These are phyloP conservation scores for Megathymus violae DNA, from an alignment of 1,140 invertebrate genomes.

Conservation along the genomic window DNA sequence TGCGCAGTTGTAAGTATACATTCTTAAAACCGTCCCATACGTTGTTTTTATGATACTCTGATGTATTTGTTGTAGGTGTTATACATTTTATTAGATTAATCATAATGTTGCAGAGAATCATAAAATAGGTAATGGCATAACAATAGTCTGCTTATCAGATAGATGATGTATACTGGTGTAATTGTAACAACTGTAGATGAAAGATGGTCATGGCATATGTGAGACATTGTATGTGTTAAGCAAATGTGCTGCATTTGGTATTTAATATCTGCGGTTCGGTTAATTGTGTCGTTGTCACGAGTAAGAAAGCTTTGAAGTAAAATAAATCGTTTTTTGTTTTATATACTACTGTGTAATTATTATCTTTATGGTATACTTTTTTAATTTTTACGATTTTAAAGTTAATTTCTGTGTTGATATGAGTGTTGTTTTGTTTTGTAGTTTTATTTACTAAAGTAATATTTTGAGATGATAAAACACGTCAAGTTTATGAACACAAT, in stretches of 20 bases:
- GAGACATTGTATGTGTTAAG: slow-evolving; percentile 23
- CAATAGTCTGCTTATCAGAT: slow-evolving; percentile 53
- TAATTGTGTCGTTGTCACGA: slow-evolving; percentile 17
- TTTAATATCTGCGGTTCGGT: slow-evolving; percentile 19
- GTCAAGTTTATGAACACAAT: slow-evolving; percentile 72
- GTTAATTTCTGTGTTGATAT: slow-evolving; percentile 2
- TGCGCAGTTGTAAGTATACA: too few relatives aligned
- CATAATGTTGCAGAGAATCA: slow-evolving; percentile 30
- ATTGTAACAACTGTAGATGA: slow-evolving; percentile 29
- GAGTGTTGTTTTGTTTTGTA: slow-evolving; percentile 52
- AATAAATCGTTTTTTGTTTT: not conserved
- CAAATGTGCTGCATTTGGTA: slow-evolving; percentile 14
- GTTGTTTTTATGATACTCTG: too few relatives aligned
- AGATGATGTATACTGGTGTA: slow-evolving; percentile 29
- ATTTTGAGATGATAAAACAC: slow-evolving; percentile 51
- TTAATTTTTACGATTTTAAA: not conserved
- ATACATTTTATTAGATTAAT: not conserved
- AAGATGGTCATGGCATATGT: slow-evolving; percentile 34
- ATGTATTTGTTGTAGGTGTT: slow-evolving; percentile 2
- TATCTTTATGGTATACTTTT: not conserved
- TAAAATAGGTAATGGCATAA: slow-evolving; percentile 53
- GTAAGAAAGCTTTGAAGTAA: not conserved
- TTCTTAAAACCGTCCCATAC: too few relatives aligned
- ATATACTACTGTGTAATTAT: slow-evolving; percentile 8
- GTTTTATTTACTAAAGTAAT: slow-evolving; percentile 51